A percentile compares a stretch with the other conserved stretches of the same genome.
Conservation (phyloP, 2,797 vertebrate species). For the Allobates femoralis region DNA sequence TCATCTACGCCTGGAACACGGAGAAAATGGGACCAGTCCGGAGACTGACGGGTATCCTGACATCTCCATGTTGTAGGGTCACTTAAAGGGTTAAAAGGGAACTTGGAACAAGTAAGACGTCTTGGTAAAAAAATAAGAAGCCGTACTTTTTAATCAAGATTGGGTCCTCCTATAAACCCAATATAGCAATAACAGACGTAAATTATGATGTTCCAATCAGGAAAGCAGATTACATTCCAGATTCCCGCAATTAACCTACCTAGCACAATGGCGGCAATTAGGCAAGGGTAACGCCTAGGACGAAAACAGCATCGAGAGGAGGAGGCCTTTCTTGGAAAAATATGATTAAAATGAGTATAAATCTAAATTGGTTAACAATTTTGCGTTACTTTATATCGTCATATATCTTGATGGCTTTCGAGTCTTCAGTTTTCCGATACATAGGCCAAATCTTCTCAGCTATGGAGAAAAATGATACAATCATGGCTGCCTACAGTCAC, state of each 20-base stretch:
- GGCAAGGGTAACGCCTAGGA: neutral
- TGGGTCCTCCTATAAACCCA: neutral
- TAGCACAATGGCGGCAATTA: neutral
- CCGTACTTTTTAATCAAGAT: neutral
- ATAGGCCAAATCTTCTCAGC: too few relatives aligned
- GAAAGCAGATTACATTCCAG: neutral
- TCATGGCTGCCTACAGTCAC: neutral
- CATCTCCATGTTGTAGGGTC: neutral
- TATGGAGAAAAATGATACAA: too few relatives aligned
- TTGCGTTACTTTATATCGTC: neutral
- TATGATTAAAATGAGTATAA: neutral
- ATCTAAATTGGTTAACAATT: neutral
- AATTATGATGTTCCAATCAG: slow-evolving; percentile 9
- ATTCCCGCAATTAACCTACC: neutral
- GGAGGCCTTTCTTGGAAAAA: neutral
- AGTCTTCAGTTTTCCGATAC: too few relatives aligned
- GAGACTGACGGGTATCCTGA: neutral
- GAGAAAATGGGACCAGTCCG: neutral
- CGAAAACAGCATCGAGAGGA: neutral
- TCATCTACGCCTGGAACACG: neutral
- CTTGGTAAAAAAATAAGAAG: neutral
- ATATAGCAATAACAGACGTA: neutral
- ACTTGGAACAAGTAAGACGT: neutral
- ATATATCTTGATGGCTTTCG: neutral
- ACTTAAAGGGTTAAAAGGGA: neutral